Base-by-base conservation (phyloP, 2,888 invertebrate genomes). In the Chesias legatella region DNA sequence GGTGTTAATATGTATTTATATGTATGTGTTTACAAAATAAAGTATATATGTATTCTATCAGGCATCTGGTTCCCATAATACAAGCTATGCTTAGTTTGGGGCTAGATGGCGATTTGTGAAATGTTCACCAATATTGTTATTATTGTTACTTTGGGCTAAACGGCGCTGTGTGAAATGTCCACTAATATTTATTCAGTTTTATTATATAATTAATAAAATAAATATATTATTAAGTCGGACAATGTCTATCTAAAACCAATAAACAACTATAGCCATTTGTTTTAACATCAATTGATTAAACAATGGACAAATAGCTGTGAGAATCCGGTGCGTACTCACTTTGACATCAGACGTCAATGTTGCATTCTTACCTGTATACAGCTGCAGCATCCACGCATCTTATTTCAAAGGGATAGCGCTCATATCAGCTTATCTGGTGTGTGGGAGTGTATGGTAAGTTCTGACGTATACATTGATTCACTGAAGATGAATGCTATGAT, bases 261-360 rank as follows among this genome's bases (percentile, higher is more conserved):
- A 29, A 41, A 35, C 33, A 42, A 32, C 27, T 8, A 25, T 40
- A 38, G 29, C 29, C 39, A 42, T 47, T 42, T 47, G 35, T 49
- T 42, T 47, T 37, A 32, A 35, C 35, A 39, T 30, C 33, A 53
- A 64, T 64, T 58, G 58, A 56, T 44, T 44, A 50, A 56, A 66
- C 64, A 66, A 64, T 66, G 48, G 47, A 30, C 49, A 30, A 56
- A 56, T 58, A 56, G 54, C 50, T 55, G 48, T 37, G 51, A 56
- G 55, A 54, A 58, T 54, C 51, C 43, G n/a, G 57, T 58, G 64
- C 58, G 58, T 62, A 51, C 58, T 56, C 40, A 47, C 47, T 62
- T 60, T 68, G 66, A 66, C 67, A 69, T 65, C 60, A 51, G 43
- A 55, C 68, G 63, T 67, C 68, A 65, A 58, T 63, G 53, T 55